These are phyloP conservation scores for Ophthalmolycus amberensis DNA, from an alignment of 2,113 vertebrate genomes.

Conservation along the genomic window DNA sequence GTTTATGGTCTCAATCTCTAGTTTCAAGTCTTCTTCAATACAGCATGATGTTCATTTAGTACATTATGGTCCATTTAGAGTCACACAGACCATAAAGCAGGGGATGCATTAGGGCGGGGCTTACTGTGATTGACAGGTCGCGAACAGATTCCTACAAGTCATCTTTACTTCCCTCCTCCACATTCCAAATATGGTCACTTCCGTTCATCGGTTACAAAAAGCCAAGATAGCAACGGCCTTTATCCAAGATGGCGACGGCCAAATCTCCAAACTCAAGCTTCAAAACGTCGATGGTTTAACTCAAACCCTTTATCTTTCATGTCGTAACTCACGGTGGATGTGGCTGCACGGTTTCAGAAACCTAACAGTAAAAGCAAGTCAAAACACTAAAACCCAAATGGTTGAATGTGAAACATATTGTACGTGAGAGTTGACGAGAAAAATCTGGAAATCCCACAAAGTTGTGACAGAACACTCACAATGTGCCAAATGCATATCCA, in stretches of 20 bases:
- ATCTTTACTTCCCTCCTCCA: not conserved
- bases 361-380: not conserved
- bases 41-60: no score
- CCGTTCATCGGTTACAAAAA: not conserved
- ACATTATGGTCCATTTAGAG: no score
- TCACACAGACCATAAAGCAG: no score
- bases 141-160: no score
- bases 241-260: not conserved
- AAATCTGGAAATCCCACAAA: conserved; percentile 16
- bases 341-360: not conserved
- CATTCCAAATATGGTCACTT: not conserved
- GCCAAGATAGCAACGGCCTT: no score
- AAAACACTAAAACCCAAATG: conserved; percentile 20
- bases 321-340: not conserved
- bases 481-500: conserved; percentile 7
- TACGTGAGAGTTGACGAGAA: conserved; percentile 19
- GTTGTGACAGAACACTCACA: not conserved
- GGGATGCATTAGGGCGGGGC: no score
- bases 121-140: no score
- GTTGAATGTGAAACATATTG: conserved; percentile 19
- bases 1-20: no score
- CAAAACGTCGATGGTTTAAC: no score
- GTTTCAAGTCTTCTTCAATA: no score
- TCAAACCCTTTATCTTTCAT: not conserved
- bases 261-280: no score